Conservation (phyloP, 2,113 vertebrate species). For the Globicephala melas region DNA sequence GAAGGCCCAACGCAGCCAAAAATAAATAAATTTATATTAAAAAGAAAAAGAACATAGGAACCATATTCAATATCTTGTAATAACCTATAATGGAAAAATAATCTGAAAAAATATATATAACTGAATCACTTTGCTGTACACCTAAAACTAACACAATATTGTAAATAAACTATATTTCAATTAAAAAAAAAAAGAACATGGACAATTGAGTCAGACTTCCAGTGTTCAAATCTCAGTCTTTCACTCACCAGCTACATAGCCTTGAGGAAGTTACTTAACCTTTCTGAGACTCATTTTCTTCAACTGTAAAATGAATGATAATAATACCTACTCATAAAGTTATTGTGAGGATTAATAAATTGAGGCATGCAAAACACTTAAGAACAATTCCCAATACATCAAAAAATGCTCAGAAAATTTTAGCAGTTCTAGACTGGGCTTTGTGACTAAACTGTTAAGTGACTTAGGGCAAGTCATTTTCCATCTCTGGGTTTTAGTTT, state of each 20-base stretch:
- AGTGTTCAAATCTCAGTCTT: not conserved
- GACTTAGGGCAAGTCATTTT: not conserved
- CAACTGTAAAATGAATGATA: not conserved
- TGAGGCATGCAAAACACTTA: not conserved
- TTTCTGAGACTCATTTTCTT: not conserved
- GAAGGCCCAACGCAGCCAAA: too few relatives aligned
- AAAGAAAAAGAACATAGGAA: not conserved
- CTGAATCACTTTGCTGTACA: too few relatives aligned
- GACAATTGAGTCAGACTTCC: not conserved
- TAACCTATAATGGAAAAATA: too few relatives aligned
- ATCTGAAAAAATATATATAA: too few relatives aligned
- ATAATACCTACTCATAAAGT: not conserved
- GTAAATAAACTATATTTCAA: too few relatives aligned
- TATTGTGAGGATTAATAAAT: not conserved
- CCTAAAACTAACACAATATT: too few relatives aligned
- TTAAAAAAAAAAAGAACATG: not conserved
- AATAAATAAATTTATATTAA: too few relatives aligned
- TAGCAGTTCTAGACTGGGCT: not conserved
- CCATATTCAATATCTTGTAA: too few relatives aligned
- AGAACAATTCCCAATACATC: not conserved
- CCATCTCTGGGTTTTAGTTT: not conserved
- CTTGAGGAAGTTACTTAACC: conserved; percentile 2
- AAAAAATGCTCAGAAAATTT: not conserved
- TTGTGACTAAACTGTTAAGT: not conserved
- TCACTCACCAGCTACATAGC: not conserved